Conservation (phyloP, 1,140 invertebrate genomes). For the Wiebesia pumilae region DNA sequence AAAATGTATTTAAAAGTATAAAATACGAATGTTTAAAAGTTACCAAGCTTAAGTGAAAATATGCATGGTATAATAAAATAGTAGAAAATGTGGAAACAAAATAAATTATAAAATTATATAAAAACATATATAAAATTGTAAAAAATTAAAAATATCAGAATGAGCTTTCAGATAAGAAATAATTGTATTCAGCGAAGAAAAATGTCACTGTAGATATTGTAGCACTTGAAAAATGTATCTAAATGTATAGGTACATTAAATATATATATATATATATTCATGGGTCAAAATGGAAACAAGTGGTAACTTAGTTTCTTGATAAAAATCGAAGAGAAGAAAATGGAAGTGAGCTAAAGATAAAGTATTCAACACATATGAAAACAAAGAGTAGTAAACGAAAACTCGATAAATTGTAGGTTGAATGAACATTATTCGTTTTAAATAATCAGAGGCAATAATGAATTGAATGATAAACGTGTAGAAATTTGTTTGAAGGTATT, state of each 20-base stretch:
- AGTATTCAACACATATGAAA: neutral
- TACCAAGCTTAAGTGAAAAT: constrained; percentile 8
- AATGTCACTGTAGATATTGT: constrained; percentile 74
- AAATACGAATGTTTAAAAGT: no score
- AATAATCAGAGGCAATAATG: neutral
- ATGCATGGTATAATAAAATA: constrained; percentile 7
- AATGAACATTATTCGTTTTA: no score
- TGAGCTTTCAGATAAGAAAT: neutral
- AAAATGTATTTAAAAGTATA: no score
- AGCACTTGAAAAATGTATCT: constrained; percentile 67
- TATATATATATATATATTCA: constrained; percentile 43
- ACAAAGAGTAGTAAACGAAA: neutral
- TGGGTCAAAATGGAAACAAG: constrained; percentile 61
- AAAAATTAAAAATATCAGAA: constrained; percentile 1
- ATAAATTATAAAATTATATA: neutral
- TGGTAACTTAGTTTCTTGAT: constrained; percentile 59
- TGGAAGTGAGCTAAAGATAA: neutral
- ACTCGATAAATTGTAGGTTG: no score
- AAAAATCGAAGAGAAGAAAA: constrained; percentile 10
- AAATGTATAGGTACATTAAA: constrained; percentile 60
- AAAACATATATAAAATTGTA: constrained; percentile 15
- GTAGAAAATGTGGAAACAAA: constrained; percentile 3
- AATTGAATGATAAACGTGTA: neutral
- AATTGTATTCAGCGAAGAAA: constrained; percentile 35
- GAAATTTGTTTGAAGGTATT: constrained; percentile 16